Base-by-base conservation (phyloP, 2,888 invertebrate genomes). In the Eubasilissa splendida region DNA sequence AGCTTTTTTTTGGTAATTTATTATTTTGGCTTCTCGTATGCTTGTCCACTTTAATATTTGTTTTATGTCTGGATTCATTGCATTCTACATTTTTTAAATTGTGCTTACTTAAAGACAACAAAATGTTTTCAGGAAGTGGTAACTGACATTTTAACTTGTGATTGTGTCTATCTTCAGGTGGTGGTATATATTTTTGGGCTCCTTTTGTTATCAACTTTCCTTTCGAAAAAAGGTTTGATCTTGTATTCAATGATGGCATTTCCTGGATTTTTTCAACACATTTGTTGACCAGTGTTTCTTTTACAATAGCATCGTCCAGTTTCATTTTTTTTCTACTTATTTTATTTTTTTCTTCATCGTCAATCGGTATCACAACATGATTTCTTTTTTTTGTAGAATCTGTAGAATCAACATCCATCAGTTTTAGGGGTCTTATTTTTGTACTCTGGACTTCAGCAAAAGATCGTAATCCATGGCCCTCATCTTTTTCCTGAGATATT, bases 121-220 rank as follows among this genome's bases (percentile, higher is more conserved):
- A 86, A 83, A 88, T 90, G 79, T 89, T 88, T 84, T 88, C 87
- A 74, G 91, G 90, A 85, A 91, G 87, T 63, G 88, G 86, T 50
- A 91, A 86, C 86, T 90, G 88, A 59, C 90, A 87, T 87, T 90
- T 91, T 56, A 91, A 86, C 85, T 90, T 88, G 68, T 86, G 86
- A 76, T 88, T 86, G 33, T 87, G 86, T 85, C 89, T 88, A 86
- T 87, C 88, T 83, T 89, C 84, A 5, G 91, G 90, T 76, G 91
- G 90, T 85, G 91, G 90, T 85, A 91, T 90, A 85, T 91, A 91
- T 87, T 91, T 91, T 86, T 90, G 89, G 77, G 91, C 91, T 76
- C 88, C 91, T 86, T 91, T 91, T 58, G 90, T 91, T 73, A 90
- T 86, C 81, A 91, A 66, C 73, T 70, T 76, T 50, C 80, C 77